These are phyloP conservation scores for Parnassius orleans DNA, from an alignment of 2,888 invertebrate genomes.

Conservation along the genomic window DNA sequence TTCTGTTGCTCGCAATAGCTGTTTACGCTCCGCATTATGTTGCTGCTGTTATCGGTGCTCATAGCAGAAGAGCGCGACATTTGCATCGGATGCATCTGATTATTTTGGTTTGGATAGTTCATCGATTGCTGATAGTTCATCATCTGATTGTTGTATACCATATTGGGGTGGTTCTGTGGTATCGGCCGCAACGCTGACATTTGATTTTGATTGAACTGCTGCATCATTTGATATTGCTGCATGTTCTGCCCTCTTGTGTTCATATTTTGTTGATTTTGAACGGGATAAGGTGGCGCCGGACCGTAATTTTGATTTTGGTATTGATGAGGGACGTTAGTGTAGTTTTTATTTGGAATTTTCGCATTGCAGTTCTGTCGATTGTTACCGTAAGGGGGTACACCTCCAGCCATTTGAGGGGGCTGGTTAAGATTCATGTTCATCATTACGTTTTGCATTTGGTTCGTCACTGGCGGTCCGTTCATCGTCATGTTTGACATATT, in stretches of 20 bases:
- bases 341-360: conserved; percentile 58
- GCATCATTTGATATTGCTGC: conserved; percentile 68
- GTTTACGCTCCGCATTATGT: conserved; percentile 67
- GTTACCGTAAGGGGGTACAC: conserved; percentile 50
- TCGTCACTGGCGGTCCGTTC: conserved; percentile 55
- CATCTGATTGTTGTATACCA: conserved; percentile 54
- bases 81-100: conserved; percentile 65
- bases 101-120: conserved; percentile 54
- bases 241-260: conserved; percentile 60
- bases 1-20: conserved; percentile 64
- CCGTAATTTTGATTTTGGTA: conserved; percentile 64
- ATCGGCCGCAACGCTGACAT: conserved; percentile 42
- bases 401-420: conserved; percentile 41
- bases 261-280: conserved; percentile 56
- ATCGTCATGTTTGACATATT: conserved; percentile 67
- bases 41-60: conserved; percentile 73
- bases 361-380: conserved; percentile 56
- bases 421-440: conserved; percentile 47
- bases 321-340: conserved; percentile 58
- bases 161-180: conserved; percentile 51
- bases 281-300: conserved; percentile 57
- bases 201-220: conserved; percentile 62
- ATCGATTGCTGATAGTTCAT: conserved; percentile 57
- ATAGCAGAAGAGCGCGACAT: conserved; percentile 73
- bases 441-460: conserved; percentile 36